Evolutionary conservation across 2,888 invertebrate species (phyloP).

Genomic region (Ashinkailepas kermadecensis): DNA sequence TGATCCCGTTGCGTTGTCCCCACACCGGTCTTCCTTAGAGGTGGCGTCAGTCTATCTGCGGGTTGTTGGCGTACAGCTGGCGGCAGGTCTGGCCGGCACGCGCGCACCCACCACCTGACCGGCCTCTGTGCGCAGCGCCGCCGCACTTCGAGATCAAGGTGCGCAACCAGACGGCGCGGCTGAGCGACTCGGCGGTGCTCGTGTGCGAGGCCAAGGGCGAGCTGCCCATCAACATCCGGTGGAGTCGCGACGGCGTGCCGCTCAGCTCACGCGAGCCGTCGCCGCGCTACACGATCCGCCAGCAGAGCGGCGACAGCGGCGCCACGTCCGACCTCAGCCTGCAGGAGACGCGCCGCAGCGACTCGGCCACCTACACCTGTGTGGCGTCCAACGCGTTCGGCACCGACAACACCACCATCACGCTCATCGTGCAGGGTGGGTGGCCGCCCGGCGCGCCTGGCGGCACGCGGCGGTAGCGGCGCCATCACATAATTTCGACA

Average conservation of each 20-base stretch:
- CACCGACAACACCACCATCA: slow-evolving; percentile 89
- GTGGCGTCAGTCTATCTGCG: too few relatives aligned
- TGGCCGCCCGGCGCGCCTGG: not conserved
- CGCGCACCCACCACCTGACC: too few relatives aligned
- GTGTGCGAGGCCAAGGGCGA: slow-evolving; percentile 91
- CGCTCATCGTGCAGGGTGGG: slow-evolving; percentile 83
- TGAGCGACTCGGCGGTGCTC: slow-evolving; percentile 81
- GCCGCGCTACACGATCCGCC: slow-evolving; percentile 48
- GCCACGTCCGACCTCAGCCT: slow-evolving; percentile 83
- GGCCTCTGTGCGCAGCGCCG: slow-evolving; percentile 54
- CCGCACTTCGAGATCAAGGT: slow-evolving; percentile 89
- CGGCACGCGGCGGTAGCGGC: too few relatives aligned
- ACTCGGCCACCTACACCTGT: slow-evolving; percentile 83
- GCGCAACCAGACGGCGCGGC: slow-evolving; percentile 80
- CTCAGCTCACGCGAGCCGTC: slow-evolving; percentile 11
- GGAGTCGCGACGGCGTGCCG: slow-evolving; percentile 77
- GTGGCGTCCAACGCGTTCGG: slow-evolving; percentile 90
- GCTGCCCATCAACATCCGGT: slow-evolving; percentile 86
- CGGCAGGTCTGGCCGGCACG: too few relatives aligned
- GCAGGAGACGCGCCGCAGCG: slow-evolving; percentile 76
- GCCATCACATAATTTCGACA: too few relatives aligned
- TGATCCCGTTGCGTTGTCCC: too few relatives aligned
- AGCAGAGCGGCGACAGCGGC: slow-evolving; percentile 78
- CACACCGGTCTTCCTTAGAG: too few relatives aligned
- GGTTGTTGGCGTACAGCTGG: too few relatives aligned